These are phyloP conservation scores for Papio anubis DNA, from an alignment of 2,113 vertebrate genomes.

Conservation along the genomic window DNA sequence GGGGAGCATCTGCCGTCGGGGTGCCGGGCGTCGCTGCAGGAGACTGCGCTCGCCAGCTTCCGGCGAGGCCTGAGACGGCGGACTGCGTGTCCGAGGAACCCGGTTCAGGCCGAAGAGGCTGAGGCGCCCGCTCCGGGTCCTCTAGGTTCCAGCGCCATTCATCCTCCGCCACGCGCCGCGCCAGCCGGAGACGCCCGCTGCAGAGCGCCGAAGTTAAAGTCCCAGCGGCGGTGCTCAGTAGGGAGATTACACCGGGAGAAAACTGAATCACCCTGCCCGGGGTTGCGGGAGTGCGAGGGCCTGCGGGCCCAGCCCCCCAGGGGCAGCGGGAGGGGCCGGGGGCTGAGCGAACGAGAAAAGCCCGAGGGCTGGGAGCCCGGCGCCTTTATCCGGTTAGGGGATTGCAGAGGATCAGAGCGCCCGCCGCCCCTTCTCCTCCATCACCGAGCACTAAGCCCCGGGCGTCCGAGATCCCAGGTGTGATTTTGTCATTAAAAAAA, in stretches of 20 bases:
- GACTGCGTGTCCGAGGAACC: accelerated
- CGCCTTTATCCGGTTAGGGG: constrained; percentile 72
- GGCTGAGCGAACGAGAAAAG: neutral
- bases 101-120: accelerated
- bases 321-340: accelerated
- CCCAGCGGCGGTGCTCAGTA: neutral
- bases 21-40: neutral
- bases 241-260: neutral
- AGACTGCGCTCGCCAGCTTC: accelerated
- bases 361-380: constrained; percentile 41
- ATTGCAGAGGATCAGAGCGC: constrained; percentile 73
- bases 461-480: neutral
- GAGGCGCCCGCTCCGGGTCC: accelerated
- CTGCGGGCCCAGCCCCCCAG: neutral
- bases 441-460: neutral
- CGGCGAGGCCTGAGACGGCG: neutral
- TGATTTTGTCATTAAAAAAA: neutral
- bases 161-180: accelerated
- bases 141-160: neutral
- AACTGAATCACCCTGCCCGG: neutral
- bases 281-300: neutral
- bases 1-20: accelerated
- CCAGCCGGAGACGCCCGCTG: neutral
- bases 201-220: neutral
- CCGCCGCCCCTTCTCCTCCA: neutral